Evolutionary conservation across 2,113 vertebrate genomes (phyloP).

Genomic region (Syngnathus scovelli): DNA sequence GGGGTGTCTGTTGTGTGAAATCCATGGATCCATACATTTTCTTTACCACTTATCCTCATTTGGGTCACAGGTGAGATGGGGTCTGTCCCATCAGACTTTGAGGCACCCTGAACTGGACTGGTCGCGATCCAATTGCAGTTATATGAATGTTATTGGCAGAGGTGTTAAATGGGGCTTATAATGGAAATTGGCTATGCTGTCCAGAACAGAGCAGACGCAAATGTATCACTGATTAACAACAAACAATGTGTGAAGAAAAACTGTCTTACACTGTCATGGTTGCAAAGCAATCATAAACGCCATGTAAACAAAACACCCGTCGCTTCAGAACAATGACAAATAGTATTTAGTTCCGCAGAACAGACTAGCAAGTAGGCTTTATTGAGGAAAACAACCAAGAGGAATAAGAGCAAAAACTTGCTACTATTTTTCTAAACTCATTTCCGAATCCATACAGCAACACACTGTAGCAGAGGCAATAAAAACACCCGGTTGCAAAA

Average conservation of each 20-base stretch:
- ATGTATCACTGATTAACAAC: not conserved
- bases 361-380: not conserved
- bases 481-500: not conserved
- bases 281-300: not conserved
- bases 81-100: not conserved
- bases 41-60: not conserved
- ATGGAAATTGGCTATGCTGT: not conserved
- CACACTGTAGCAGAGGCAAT: not conserved
- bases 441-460: not conserved
- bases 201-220: not conserved
- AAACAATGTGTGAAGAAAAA: not conserved
- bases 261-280: not conserved
- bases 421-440: not conserved
- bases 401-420: not conserved
- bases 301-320: not conserved
- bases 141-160: not conserved
- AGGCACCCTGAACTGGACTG: not conserved
- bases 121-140: not conserved
- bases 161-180: not conserved
- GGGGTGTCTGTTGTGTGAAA: not conserved
- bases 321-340: not conserved
- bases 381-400: not conserved
- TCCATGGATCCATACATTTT: not conserved
- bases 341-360: not conserved
- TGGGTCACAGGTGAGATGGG: not conserved